Evolutionary conservation across 2,888 invertebrate genomes (phyloP).

Genomic region (Argyresthia albistria): DNA sequence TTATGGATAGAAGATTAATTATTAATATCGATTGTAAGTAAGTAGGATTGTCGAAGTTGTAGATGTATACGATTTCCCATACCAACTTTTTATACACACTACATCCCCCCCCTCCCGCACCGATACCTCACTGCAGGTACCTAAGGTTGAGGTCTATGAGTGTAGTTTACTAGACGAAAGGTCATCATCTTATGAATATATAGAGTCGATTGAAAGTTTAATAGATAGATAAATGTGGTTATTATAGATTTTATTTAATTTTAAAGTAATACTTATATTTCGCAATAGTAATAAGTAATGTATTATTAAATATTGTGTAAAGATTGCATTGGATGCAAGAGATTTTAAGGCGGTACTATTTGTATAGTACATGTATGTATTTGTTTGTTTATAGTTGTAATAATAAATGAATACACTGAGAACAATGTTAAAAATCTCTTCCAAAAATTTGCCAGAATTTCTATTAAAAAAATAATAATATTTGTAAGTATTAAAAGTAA

Average conservation of each 20-base stretch:
- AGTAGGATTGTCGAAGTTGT: too few species aligned
- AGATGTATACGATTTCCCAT: too few species aligned
- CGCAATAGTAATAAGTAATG: constrained; percentile 29
- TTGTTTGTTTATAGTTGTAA: constrained; percentile 49
- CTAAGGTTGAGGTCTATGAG: too few species aligned
- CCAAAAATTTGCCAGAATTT: constrained; percentile 61
- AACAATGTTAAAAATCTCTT: constrained; percentile 32
- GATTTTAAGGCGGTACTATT: constrained; percentile 26
- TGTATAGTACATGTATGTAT: constrained; percentile 20
- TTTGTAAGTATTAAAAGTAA: not conserved
- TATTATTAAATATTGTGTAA: constrained; percentile 13
- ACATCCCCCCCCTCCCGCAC: too few species aligned
- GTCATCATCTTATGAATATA: constrained; percentile 51
- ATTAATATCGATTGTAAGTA: too few species aligned
- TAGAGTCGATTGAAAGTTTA: constrained; percentile 30
- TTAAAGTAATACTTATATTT: constrained; percentile 28
- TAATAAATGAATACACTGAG: constrained; percentile 52
- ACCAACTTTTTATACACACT: too few species aligned
- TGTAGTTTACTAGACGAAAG: constrained; percentile 12
- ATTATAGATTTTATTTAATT: constrained; percentile 39
- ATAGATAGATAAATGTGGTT: constrained; percentile 57
- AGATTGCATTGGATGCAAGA: constrained; percentile 51
- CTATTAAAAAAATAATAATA: constrained; percentile 7
- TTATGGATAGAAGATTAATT: too few species aligned
- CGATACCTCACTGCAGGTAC: too few species aligned